Evolutionary conservation across 1,140 invertebrate species (phyloP).

Genomic region (Brachystomella parvula): DNA sequence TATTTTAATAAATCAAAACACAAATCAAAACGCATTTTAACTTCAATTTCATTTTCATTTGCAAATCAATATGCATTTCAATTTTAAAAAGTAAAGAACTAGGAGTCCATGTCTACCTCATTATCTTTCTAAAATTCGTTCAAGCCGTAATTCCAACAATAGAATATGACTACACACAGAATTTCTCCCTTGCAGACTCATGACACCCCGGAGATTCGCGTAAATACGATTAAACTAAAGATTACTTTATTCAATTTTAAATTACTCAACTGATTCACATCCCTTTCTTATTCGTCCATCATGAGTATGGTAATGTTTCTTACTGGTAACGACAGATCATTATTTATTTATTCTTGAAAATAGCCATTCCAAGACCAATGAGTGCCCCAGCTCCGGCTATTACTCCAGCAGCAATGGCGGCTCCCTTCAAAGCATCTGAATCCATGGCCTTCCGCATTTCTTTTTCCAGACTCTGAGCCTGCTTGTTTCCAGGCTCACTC

Average conservation of each 20-base stretch:
- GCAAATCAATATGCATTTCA: too few species aligned
- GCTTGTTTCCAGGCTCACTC: slow-evolving; percentile 83
- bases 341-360: slow-evolving; percentile 27
- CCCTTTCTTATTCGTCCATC: too few species aligned
- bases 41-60: too few species aligned
- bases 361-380: slow-evolving; percentile 33
- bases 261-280: too few species aligned
- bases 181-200: slow-evolving; percentile 88
- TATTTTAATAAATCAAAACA: too few species aligned
- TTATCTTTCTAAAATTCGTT: slow-evolving; percentile 99
- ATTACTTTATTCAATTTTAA: too few species aligned
- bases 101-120: slow-evolving; percentile 95
- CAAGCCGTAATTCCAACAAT: slow-evolving; percentile 99
- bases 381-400: slow-evolving; percentile 25
- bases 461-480: slow-evolving; percentile 69
- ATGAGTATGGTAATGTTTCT: too few species aligned
- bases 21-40: too few species aligned
- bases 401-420: slow-evolving; percentile 33
- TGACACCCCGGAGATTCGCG: too few species aligned
- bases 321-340: neutral
- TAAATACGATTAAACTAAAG: too few species aligned
- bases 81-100: too few species aligned
- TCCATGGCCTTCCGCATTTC: slow-evolving; percentile 81
- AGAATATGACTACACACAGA: slow-evolving; percentile 98
- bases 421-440: slow-evolving; percentile 45